phyloP scores from a whole-genome alignment of 2,888 invertebrate species.

The Lagria hirta region DNA sequence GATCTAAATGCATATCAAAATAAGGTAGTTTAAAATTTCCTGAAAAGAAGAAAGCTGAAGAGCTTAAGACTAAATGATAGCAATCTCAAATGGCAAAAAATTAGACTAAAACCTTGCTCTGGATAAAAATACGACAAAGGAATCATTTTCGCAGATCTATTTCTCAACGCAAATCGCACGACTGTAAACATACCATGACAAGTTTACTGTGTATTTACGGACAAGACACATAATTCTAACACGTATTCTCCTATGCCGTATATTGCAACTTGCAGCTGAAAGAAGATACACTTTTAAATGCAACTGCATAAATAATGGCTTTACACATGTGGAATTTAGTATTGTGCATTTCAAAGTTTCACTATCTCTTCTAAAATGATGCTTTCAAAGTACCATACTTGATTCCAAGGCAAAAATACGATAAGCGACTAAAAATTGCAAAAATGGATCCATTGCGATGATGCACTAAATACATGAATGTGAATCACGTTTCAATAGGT shows the following conservation, averaged over 20 bases:
- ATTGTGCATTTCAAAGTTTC: conserved; percentile 37
- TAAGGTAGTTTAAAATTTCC: conserved; percentile 5
- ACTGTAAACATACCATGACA: conserved; percentile 33
- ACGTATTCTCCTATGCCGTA: conserved; percentile 35
- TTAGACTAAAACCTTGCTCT: conserved; percentile 37
- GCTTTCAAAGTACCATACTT: conserved; percentile 31
- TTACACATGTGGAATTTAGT: conserved; percentile 45
- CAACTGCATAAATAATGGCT: conserved; percentile 48
- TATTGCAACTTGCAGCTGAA: conserved; percentile 45
- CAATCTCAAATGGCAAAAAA: background rate
- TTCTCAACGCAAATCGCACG: conserved; percentile 38
- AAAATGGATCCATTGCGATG: conserved; percentile 46
- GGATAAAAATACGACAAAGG: conserved; percentile 33
- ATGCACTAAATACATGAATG: conserved; percentile 51
- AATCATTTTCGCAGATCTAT: conserved; percentile 34
- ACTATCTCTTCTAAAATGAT: conserved; percentile 12
- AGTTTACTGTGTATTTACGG: conserved; percentile 33
- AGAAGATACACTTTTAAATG: conserved; percentile 48
- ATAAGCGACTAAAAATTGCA: conserved; percentile 45
- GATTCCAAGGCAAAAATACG: conserved; percentile 43
- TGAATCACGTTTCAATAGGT: conserved; percentile 52
- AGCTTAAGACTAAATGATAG: conserved; percentile 1
- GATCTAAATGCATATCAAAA: conserved; percentile 19
- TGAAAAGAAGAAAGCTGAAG: too few relatives aligned
- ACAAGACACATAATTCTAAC: conserved; percentile 27